Evolutionary conservation across 2,888 invertebrate genomes (phyloP).

Genomic region (Cryptosula pallasiana): DNA sequence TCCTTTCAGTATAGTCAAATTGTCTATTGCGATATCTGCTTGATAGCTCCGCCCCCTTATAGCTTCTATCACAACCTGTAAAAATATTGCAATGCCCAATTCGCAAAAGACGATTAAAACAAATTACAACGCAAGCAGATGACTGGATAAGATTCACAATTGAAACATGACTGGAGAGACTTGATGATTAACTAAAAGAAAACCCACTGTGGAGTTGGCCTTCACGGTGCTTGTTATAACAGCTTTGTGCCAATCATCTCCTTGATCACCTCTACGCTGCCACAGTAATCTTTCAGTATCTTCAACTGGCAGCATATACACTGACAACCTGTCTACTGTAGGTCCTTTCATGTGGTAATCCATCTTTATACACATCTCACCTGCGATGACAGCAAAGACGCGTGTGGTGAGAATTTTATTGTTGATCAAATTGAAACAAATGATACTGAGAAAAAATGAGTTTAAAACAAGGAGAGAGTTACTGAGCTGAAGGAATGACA

Average conservation of each 20-base stretch:
- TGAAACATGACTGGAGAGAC: not conserved
- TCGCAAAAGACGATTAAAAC: no score
- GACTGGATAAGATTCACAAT: no score
- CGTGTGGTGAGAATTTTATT: no score
- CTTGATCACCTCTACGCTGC: not conserved
- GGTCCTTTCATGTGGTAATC: conserved; percentile 11
- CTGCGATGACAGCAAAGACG: no score
- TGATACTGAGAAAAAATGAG: no score
- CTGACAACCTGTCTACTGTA: not conserved
- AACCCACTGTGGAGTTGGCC: not conserved
- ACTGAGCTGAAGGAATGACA: no score
- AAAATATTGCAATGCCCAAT: no score
- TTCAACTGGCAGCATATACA: not conserved
- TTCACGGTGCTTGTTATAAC: not conserved
- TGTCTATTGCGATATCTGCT: not conserved
- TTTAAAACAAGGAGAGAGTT: no score
- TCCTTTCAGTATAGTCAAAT: not conserved
- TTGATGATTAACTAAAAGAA: no score
- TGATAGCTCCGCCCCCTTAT: not conserved
- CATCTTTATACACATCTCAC: not conserved
- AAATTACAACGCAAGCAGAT: no score
- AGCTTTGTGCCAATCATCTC: not conserved
- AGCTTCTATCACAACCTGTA: conserved; percentile 16
- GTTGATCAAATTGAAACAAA: no score
- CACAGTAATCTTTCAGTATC: not conserved